Percentiles rank a stretch among this genome's conserved stretches.
phyloP scores from a whole-genome alignment of 2,113 vertebrate genomes.

The Tachycineta bicolor region DNA sequence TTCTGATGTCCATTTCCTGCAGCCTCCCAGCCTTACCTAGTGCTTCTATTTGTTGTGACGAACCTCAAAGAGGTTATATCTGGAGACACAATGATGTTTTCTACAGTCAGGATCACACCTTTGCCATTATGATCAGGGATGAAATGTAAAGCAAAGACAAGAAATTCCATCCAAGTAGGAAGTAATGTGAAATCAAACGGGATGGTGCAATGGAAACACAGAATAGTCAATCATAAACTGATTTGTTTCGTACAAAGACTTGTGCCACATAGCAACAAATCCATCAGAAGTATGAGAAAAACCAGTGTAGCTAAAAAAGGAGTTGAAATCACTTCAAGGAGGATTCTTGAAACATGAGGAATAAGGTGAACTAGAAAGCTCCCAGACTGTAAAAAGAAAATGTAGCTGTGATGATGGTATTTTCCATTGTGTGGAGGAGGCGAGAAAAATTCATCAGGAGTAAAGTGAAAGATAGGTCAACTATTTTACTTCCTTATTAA shows the following conservation, averaged over 20 bases:
- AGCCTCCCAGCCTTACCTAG: not conserved
- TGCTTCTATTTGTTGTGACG: not conserved
- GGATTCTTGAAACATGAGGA: not conserved
- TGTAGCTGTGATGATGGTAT: not conserved
- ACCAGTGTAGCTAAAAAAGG: not conserved
- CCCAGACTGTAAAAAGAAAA: not conserved
- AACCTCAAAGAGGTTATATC: not conserved
- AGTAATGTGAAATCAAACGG: not conserved
- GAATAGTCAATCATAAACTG: not conserved
- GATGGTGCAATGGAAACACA: not conserved
- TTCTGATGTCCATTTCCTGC: not conserved
- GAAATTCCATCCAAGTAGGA: not conserved
- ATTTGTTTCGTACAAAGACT: not conserved
- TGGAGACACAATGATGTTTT: not conserved
- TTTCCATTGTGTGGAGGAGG: not conserved
- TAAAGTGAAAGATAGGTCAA: not conserved
- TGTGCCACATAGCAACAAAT: not conserved
- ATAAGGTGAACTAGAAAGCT: not conserved
- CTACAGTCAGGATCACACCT: not conserved
- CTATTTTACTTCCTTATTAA: not conserved
- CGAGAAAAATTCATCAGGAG: not conserved
- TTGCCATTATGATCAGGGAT: not conserved
- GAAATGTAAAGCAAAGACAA: not conserved
- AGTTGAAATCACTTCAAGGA: not conserved
- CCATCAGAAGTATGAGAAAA: not conserved